A percentile compares a stretch with the other conserved stretches of the same genome.
phyloP scores from a whole-genome alignment of 2,797 vertebrate species.

The Eulemur rubriventer region DNA sequence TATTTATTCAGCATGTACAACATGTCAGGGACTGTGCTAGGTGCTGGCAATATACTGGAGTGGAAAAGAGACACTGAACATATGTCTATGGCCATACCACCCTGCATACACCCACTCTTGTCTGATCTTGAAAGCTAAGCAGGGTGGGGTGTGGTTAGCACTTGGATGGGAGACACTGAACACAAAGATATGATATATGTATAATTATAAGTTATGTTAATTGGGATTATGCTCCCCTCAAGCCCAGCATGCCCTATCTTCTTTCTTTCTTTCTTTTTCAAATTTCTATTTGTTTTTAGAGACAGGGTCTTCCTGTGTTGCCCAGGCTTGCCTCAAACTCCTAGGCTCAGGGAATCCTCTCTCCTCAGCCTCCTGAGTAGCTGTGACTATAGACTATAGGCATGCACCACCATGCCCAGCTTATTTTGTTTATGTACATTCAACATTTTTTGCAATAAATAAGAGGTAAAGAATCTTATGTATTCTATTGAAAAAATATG shows the following conservation, averaged over 20 bases:
- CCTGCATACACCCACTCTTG: no score
- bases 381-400: not conserved
- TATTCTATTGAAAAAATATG: not conserved
- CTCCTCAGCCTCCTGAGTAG: not conserved
- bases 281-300: not conserved
- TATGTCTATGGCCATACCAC: no score
- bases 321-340: not conserved
- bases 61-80: not conserved
- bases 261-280: not conserved
- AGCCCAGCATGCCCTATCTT: not conserved
- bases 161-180: no score
- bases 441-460: not conserved
- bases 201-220: not conserved
- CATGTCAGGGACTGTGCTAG: not conserved
- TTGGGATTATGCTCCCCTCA: not conserved
- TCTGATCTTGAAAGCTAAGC: no score
- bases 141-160: no score
- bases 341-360: not conserved
- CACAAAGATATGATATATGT: not conserved
- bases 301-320: not conserved
- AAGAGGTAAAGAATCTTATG: not conserved
- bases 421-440: not conserved
- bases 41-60: not conserved
- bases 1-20: not conserved
- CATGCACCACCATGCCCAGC: not conserved